A percentile compares a stretch with the other conserved stretches of the same genome.
Evolutionary conservation across 2,888 invertebrate species (phyloP).

Genomic region (Tinea pellionella): DNA sequence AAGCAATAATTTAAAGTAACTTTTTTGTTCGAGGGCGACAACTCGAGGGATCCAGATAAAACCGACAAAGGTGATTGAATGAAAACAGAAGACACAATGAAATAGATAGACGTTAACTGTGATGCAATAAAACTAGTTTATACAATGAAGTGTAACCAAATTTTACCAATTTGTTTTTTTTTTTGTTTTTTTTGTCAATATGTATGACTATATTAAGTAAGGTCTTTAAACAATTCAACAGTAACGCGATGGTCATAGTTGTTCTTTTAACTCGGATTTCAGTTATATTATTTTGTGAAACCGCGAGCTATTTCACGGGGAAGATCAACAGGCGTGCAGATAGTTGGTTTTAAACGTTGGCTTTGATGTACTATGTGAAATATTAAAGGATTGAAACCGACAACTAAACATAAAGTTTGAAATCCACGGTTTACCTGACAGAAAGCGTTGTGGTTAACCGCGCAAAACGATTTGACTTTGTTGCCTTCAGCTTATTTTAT

Average conservation of each 20-base stretch:
- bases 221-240: too few species aligned
- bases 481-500: conserved; percentile 63
- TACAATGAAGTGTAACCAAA: not conserved
- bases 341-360: conserved; percentile 31
- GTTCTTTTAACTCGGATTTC: not conserved
- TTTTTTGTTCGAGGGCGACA: conserved; percentile 53
- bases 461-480: conserved; percentile 64
- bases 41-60: conserved; percentile 21
- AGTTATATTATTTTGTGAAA: conserved; percentile 16
- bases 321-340: conserved; percentile 46
- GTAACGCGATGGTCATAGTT: not conserved
- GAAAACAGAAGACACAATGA: conserved; percentile 36
- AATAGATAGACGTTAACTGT: conserved; percentile 18
- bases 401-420: conserved; percentile 51
- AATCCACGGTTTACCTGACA: conserved; percentile 58
- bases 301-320: conserved; percentile 14
- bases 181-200: too few species aligned
- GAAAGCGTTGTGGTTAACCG: conserved; percentile 60
- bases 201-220: too few species aligned
- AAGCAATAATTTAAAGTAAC: conserved; percentile 57
- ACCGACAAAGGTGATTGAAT: conserved; percentile 42
- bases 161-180: too few species aligned
- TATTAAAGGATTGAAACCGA: conserved; percentile 40
- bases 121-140: not conserved
- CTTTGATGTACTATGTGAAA: conserved; percentile 35